Conservation (phyloP, 2,113 vertebrate genomes). For the Microtus ochrogaster region DNA sequence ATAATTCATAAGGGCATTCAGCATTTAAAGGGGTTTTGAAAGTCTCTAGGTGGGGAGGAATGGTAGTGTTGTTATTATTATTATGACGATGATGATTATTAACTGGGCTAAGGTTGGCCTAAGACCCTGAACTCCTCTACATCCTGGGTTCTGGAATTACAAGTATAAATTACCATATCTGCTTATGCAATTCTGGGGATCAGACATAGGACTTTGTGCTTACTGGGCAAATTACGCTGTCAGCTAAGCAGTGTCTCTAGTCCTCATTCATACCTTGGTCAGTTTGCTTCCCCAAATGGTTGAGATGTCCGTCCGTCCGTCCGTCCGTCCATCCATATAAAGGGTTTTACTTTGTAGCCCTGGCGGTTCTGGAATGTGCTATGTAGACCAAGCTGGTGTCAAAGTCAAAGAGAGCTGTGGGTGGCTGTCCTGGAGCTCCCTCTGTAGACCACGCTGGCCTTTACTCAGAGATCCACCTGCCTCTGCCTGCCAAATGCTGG, state of each 20-base stretch:
- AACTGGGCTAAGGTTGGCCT: not conserved
- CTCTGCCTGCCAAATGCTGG: not conserved
- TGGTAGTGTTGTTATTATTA: not conserved
- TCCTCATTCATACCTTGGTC: not conserved
- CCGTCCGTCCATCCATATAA: too few species aligned
- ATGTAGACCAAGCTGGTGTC: not conserved
- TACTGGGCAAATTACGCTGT: not conserved
- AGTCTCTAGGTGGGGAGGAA: not conserved
- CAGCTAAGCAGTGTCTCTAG: not conserved
- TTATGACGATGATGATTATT: not conserved
- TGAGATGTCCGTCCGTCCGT: not conserved
- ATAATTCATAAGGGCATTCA: not conserved
- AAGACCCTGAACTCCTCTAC: not conserved
- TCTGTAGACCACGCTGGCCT: not conserved
- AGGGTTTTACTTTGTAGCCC: not conserved
- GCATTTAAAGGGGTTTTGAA: not conserved
- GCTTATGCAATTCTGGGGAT: not conserved
- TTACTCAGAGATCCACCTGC: not conserved
- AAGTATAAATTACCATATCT: not conserved
- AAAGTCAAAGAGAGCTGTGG: not conserved
- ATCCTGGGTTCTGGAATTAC: not conserved
- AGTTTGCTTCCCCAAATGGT: not conserved
- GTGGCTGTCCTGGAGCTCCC: not conserved
- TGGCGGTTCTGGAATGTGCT: not conserved
- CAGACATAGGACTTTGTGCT: not conserved